Percentiles rank a stretch among this genome's conserved stretches.
Conservation (phyloP, 2,113 vertebrate species). For the Hippopotamus amphibius region DNA sequence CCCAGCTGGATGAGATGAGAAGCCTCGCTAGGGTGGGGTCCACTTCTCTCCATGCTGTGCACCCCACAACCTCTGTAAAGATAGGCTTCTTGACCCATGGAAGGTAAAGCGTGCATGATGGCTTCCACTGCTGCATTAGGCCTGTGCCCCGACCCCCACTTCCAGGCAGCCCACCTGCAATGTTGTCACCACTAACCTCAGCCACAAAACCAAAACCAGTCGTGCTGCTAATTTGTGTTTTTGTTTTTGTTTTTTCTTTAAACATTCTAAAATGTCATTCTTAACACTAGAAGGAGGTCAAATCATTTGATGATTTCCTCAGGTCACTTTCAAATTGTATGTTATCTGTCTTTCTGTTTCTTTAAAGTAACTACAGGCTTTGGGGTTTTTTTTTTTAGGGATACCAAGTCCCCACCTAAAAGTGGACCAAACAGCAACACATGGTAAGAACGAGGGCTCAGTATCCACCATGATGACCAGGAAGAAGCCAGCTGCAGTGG, state of each 20-base stretch:
- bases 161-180: neutral
- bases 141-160: neutral
- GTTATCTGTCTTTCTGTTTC: neutral
- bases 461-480: constrained; percentile 86
- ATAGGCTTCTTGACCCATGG: neutral
- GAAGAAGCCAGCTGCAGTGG: constrained; percentile 87
- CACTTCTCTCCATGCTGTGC: neutral
- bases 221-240: neutral
- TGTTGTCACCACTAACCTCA: neutral
- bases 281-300: neutral
- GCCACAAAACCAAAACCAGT: neutral
- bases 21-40: neutral
- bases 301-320: neutral
- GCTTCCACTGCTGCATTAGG: neutral
- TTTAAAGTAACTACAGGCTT: constrained; percentile 47
- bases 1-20: neutral
- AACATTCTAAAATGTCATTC: neutral
- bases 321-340: constrained; percentile 8
- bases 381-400: constrained; percentile 80
- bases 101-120: neutral
- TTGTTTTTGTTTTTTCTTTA: neutral
- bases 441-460: constrained; percentile 87
- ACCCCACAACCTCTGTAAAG: neutral
- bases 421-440: constrained; percentile 87
- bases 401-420: constrained; percentile 89